These are phyloP conservation scores for Phthorimaea operculella DNA, from an alignment of 1,140 invertebrate genomes.

Conservation along the genomic window DNA sequence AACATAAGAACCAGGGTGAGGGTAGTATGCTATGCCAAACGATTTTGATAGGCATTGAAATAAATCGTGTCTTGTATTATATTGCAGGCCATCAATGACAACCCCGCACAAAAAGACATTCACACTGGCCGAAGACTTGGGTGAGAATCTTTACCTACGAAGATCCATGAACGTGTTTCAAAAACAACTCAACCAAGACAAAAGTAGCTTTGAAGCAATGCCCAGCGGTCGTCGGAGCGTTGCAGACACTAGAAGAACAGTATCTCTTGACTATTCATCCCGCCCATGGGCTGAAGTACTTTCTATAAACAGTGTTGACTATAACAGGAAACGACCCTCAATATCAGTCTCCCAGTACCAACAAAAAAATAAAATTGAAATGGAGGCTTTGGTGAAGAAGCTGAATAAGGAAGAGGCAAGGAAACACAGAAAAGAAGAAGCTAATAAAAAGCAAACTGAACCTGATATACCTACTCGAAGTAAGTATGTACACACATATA, in stretches of 20 bases:
- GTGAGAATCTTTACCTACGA: too few species aligned
- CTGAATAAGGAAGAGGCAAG: not conserved
- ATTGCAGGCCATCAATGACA: too few species aligned
- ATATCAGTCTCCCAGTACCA: slow-evolving; percentile 43
- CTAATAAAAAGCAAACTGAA: not conserved
- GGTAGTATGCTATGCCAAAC: too few species aligned
- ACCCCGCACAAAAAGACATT: too few species aligned
- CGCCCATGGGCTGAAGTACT: not conserved
- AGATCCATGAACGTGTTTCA: too few species aligned
- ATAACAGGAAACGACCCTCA: slow-evolving; percentile 27
- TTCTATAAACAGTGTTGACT: not conserved
- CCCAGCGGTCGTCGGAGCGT: too few species aligned
- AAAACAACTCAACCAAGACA: too few species aligned
- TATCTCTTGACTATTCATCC: not conserved
- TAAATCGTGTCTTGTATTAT: too few species aligned
- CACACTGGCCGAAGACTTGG: too few species aligned
- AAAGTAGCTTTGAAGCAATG: too few species aligned
- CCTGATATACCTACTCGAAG: not conserved
- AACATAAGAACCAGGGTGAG: too few species aligned
- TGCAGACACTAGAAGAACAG: not conserved
- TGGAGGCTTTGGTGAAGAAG: slow-evolving; percentile 16
- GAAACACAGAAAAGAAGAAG: not conserved
- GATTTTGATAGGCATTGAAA: too few species aligned
- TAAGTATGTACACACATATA: not conserved
- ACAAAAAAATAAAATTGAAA: slow-evolving; percentile 36